These are phyloP conservation scores for Istiophorus platypterus DNA, from an alignment of 2,113 vertebrate genomes.

Conservation along the genomic window DNA sequence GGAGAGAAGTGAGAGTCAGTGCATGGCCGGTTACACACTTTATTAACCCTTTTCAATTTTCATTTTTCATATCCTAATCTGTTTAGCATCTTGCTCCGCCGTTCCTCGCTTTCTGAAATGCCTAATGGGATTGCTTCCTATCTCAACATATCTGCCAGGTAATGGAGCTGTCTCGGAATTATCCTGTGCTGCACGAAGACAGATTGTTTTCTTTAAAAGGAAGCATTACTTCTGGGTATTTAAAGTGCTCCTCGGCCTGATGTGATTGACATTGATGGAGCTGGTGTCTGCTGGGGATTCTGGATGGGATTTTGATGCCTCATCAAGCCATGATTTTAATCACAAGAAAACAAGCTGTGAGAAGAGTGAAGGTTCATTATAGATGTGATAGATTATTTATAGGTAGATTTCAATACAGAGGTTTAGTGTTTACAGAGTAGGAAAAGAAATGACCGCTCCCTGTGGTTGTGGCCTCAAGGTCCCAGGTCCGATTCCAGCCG, in stretches of 20 bases:
- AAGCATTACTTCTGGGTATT: conserved; percentile 28
- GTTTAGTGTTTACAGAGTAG: background rate
- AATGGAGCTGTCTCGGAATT: conserved; percentile 44
- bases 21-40: conserved; percentile 37
- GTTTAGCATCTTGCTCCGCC: conserved; percentile 43
- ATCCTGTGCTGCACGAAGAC: conserved; percentile 5
- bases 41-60: conserved; percentile 65
- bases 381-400: background rate
- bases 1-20: conserved; percentile 17
- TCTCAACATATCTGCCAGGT: conserved; percentile 11
- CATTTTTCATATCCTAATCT: conserved; percentile 51
- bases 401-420: background rate
- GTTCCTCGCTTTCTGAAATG: conserved; percentile 36
- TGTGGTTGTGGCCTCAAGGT: background rate
- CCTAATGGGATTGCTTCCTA: conserved; percentile 44
- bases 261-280: conserved; percentile 12
- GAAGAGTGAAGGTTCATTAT: background rate
- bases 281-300: background rate
- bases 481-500: no score
- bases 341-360: background rate
- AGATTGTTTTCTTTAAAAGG: background rate
- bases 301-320: background rate
- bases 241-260: conserved; percentile 4
- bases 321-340: background rate
- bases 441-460: conserved; percentile 5